A percentile compares a stretch with the other conserved stretches of the same genome.
Evolutionary conservation across 2,113 vertebrate species (phyloP).

Genomic region (Madoqua kirkii): DNA sequence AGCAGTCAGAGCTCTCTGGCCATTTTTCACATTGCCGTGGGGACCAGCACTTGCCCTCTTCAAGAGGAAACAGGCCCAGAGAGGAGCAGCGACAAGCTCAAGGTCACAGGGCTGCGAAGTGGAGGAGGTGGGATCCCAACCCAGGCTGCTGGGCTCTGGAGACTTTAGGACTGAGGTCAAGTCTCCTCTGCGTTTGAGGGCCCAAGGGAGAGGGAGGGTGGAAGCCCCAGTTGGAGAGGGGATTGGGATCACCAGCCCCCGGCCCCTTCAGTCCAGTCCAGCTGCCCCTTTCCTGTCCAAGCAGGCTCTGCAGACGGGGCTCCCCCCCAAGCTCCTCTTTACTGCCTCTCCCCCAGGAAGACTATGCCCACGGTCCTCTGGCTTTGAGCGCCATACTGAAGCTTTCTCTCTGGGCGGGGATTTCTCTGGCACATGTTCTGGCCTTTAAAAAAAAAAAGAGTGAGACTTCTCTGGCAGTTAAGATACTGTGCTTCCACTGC

Average conservation of each 20-base stretch:
- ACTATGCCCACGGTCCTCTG: accelerated
- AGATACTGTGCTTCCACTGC: background rate
- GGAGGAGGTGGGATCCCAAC: background rate
- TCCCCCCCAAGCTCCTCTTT: background rate
- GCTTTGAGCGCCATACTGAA: background rate
- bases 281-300: background rate
- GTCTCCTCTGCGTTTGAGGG: background rate
- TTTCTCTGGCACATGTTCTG: background rate
- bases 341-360: background rate
- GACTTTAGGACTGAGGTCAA: background rate
- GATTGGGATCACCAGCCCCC: background rate
- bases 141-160: background rate
- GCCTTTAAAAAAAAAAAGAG: background rate
- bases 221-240: background rate
- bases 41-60: background rate
- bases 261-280: background rate
- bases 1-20: background rate
- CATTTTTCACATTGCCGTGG: accelerated
- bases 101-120: background rate
- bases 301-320: background rate
- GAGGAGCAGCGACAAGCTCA: background rate
- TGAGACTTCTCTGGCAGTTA: background rate
- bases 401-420: background rate
- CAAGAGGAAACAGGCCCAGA: background rate
- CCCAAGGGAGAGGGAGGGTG: background rate